Evolutionary conservation across 2,888 invertebrate species (phyloP), one percentile per base, ranked within the genome.

Genomic region (Mechanitis messenoides): DNA sequence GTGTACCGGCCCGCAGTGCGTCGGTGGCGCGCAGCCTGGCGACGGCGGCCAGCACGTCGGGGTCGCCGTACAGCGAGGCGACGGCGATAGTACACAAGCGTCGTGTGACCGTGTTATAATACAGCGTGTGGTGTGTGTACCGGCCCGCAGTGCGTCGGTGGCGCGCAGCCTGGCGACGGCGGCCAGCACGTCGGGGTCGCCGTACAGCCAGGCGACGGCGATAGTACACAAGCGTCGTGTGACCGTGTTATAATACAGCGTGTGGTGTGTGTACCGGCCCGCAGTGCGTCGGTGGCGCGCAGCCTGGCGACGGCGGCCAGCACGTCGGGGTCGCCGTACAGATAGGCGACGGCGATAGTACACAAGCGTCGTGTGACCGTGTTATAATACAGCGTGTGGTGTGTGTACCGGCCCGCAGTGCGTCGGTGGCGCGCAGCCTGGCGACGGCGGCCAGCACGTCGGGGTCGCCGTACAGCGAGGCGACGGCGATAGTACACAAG

Each of bases 141-240:
- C 71, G n/a, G 70, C 70, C 6, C 67, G 57, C 1, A 74, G 67
- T 7, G 73, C 72, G 42, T 61, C 63, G 28, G 65, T 60, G 33
- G 73, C 78, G 59, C 66, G 68, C 33, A 69, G 67, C 33, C 64
- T 59, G 33, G 69, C 66, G 47, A 64, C 75, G 60, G 74, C 75
- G 46, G 80, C 80, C 55, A 79, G 75, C 64, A 80, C 69, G 53
- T 70, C 65, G 62, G 79, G 77, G 42, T 85, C 87, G 70, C 87
- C 20, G 20, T 20, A 20, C 20, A 20, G 20, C 20, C 0, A 20
- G 20, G 75, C 68, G 46, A 74, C 70, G 55, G 75, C 75, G 60
- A n/a, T n/a, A n/a, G n/a, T n/a, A n/a, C n/a, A n/a, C n/a, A n/a
- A 20, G 20, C 20, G 20, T 20, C 20, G 11, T 35, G 35, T 35